phyloP scores from a whole-genome alignment of 2,888 invertebrate species.

The Tipula unca region DNA sequence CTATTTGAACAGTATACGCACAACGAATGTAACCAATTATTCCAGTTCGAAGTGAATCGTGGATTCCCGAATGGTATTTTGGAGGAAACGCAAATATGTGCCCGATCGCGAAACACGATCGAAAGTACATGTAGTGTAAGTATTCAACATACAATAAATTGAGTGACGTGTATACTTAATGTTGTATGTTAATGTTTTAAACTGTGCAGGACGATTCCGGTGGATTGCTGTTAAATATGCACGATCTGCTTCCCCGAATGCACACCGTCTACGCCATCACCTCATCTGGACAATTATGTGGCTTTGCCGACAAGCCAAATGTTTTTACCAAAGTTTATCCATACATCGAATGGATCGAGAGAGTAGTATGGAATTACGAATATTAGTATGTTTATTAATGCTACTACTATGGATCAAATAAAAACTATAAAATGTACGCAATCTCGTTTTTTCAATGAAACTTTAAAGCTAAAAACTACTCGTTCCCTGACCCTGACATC shows the following conservation, averaged over 20 bases:
- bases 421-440: not conserved
- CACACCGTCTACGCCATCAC: not conserved
- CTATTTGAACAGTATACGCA: not conserved
- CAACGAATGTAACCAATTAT: constrained; percentile 36
- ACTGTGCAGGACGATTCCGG: not conserved
- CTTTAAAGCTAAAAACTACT: not conserved
- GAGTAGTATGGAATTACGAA: not conserved
- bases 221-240: constrained; percentile 29
- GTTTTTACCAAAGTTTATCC: not conserved
- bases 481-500: not conserved
- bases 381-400: not conserved
- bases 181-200: not conserved
- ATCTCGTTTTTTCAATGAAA: too few relatives aligned
- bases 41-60: constrained; percentile 24
- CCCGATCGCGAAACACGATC: constrained; percentile 40
- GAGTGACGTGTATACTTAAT: not conserved
- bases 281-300: not conserved
- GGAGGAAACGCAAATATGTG: constrained; percentile 46
- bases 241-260: constrained; percentile 33
- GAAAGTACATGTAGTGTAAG: constrained; percentile 44
- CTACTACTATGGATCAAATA: too few relatives aligned
- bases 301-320: not conserved
- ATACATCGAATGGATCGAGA: not conserved
- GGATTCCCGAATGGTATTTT: constrained; percentile 41
- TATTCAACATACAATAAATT: not conserved